These are phyloP conservation scores for Xiphorhynchus elegans DNA, from an alignment of 2,113 vertebrate species.

Conservation along the genomic window DNA sequence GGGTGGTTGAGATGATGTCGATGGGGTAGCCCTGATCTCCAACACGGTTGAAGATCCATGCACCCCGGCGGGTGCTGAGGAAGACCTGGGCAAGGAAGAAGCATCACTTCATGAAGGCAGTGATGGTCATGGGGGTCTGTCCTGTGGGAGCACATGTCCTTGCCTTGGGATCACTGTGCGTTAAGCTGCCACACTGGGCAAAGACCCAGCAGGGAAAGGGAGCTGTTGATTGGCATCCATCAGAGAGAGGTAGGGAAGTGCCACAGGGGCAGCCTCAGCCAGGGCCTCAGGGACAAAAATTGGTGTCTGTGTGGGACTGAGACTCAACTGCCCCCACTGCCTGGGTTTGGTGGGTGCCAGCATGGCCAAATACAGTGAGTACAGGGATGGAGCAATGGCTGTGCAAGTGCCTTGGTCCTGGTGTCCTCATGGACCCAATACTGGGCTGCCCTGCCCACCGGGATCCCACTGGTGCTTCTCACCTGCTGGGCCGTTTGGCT, in stretches of 20 bases:
- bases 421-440: neutral
- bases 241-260: neutral
- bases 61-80: conserved; percentile 87
- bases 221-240: neutral
- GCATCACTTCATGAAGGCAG: neutral
- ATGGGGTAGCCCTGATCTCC: conserved; percentile 57
- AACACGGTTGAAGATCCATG: conserved; percentile 85
- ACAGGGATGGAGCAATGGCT: accelerated
- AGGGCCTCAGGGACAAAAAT: accelerated
- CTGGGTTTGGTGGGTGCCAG: neutral
- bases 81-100: conserved; percentile 81
- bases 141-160: accelerated
- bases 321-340: neutral
- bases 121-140: neutral
- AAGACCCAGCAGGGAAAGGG: neutral
- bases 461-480: neutral
- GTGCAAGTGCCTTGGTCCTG: neutral
- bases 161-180: neutral
- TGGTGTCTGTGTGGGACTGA: accelerated
- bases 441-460: accelerated
- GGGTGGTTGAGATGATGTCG: neutral
- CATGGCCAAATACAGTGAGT: accelerated
- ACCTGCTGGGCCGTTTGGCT: conserved; percentile 88
- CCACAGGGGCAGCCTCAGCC: neutral
- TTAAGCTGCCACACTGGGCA: neutral